Conservation (phyloP, 2,797 vertebrate species). For the Cyprinodon diabolis region DNA sequence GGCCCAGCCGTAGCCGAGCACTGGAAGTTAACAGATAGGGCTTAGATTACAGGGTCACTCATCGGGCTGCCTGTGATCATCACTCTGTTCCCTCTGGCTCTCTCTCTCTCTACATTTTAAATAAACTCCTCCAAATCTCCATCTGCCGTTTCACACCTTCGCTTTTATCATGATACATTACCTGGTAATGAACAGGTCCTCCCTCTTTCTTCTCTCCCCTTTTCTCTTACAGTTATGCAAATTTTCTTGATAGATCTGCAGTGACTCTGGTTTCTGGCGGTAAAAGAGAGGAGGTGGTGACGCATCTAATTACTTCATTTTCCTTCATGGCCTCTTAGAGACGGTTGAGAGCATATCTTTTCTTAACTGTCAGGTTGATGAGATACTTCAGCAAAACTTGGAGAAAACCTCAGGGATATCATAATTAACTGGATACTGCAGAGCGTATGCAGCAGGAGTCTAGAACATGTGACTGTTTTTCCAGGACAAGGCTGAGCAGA, state of each 20-base stretch:
- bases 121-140: constrained; percentile 54
- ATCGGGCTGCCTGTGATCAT: constrained; percentile 37
- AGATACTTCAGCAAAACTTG: constrained; percentile 27
- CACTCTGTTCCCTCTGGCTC: constrained; percentile 49
- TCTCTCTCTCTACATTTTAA: constrained; percentile 58
- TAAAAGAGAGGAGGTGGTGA: constrained; percentile 25
- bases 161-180: constrained; percentile 76
- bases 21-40: constrained; percentile 38
- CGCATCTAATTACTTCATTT: constrained; percentile 75
- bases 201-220: constrained; percentile 51
- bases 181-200: constrained; percentile 74
- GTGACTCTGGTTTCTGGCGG: constrained; percentile 36
- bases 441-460: too few relatives aligned
- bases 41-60: constrained; percentile 47
- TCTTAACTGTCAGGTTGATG: constrained; percentile 39
- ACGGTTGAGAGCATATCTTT: constrained; percentile 45
- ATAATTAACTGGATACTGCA: neutral
- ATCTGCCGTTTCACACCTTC: constrained; percentile 68
- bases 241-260: constrained; percentile 39
- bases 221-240: constrained; percentile 61
- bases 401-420: neutral
- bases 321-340: constrained; percentile 56
- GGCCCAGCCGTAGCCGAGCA: constrained; percentile 1
- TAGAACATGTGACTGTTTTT: too few relatives aligned
- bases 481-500: too few relatives aligned